Base-by-base conservation (phyloP, 92 coral and sea anemone species). In the Heteractis magnifica region DNA sequence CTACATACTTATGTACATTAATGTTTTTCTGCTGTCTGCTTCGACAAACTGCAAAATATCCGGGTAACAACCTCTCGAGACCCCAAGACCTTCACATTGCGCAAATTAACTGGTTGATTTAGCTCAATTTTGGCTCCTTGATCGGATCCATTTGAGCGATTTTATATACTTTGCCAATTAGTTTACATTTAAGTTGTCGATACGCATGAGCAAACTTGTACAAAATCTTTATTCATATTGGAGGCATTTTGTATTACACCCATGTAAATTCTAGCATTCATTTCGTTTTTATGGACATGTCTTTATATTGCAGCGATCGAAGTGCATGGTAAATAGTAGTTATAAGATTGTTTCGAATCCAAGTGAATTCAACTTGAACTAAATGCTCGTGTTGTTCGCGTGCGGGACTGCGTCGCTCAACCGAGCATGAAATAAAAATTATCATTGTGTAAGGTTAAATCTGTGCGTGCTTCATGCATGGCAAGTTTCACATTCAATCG, bases 21-120 rank as follows among this genome's bases (percentile, higher is more conserved):
- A 68, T 51, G 77, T 62, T 49, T 75, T 50, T 59, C 50, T 81
- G 20, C 73, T 56, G 44, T 81, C 77, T 81, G 52, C 52, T 60
- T 49, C 53, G 50, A 81, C 18, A 9, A 49, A 60, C 60, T 20
- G 74, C 44, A 70, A 81, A 68, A 70, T 81, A 81, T 81, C 84
- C 84, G 84, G 84, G 84, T 11, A 68, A 56, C 74, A 50, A 81
- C 77, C 84, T 81, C 84, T 15, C 84, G 77, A 75, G 84, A 81
- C 84, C 58, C 84, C 15, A 15, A 68, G 73, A 81, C 19, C 84
- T 68, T 68, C 73, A 68, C 48, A 48, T 23, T 68, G 73, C 73
- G 49, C 73, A 68, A 68, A 20, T 68, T 68, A 68, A 20, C 48
- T 21, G 73, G 73, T 10, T 68, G 73, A 26, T 68, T 68, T 68